These are phyloP conservation scores for Mustela lutreola DNA, from an alignment of 2,113 vertebrate species.

Conservation along the genomic window DNA sequence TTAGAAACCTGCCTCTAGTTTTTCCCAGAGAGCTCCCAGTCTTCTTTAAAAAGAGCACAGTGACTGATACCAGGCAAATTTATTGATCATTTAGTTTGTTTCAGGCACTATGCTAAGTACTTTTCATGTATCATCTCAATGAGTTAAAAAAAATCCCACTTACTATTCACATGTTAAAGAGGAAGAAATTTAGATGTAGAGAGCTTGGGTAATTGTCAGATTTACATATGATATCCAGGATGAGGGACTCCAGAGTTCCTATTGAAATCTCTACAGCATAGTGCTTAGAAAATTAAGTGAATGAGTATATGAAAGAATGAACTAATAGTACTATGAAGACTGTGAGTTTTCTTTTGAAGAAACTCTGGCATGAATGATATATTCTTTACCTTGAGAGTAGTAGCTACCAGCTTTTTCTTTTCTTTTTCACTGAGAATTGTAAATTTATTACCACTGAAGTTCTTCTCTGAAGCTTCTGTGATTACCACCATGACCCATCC, in stretches of 20 bases:
- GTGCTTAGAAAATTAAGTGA: slow-evolving; percentile 52
- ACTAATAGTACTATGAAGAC: neutral
- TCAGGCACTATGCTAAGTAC: neutral
- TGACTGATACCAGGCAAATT: neutral
- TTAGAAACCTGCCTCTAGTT: neutral
- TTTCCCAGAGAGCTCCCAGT: neutral
- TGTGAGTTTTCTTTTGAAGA: neutral
- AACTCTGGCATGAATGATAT: neutral
- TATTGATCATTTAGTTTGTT: slow-evolving; percentile 31
- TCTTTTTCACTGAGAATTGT: neutral
- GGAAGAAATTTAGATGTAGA: slow-evolving; percentile 46
- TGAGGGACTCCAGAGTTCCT: neutral
- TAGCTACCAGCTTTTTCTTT: neutral
- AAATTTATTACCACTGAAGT: slow-evolving; percentile 8
- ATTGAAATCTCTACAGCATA: neutral
- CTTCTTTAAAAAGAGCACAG: neutral
- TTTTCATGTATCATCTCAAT: slow-evolving; percentile 41
- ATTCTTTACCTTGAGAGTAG: neutral
- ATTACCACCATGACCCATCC: neutral
- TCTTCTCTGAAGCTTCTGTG: neutral
- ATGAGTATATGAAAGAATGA: neutral
- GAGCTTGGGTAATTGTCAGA: slow-evolving; percentile 6
- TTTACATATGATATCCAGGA: neutral
- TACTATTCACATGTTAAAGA: neutral
- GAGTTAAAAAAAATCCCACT: slow-evolving; percentile 17